phyloP scores from a whole-genome alignment of 2,797 vertebrate genomes.

The Danio tinwini region DNA sequence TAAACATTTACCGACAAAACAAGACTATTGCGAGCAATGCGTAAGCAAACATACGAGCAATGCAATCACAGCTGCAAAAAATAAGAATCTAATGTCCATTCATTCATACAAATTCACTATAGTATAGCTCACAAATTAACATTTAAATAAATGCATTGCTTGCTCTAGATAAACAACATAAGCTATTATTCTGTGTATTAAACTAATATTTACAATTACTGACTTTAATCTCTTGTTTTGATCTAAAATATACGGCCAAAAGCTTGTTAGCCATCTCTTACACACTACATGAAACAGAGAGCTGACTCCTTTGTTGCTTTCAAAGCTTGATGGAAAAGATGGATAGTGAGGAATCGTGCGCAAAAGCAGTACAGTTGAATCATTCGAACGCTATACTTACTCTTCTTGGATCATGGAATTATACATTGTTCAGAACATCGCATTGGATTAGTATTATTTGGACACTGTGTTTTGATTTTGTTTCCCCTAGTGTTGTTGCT shows the following conservation, averaged over 20 bases:
- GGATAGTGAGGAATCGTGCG: conserved; percentile 55
- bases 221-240: conserved; percentile 14
- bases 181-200: not conserved
- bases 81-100: not conserved
- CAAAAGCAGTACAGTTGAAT: conserved; percentile 19
- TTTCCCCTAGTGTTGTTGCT: conserved; percentile 71
- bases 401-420: conserved; percentile 76
- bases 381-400: conserved; percentile 75
- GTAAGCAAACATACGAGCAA: not conserved
- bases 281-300: conserved; percentile 36
- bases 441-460: conserved; percentile 73
- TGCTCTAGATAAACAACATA: not conserved
- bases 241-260: conserved; percentile 25
- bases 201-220: not conserved
- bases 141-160: not conserved
- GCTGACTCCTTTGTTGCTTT: conserved; percentile 81
- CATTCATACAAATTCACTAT: not conserved
- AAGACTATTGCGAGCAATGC: not conserved
- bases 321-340: conserved; percentile 61
- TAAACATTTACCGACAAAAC: not conserved
- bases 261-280: conserved; percentile 14
- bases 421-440: conserved; percentile 77
- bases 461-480: conserved; percentile 59
- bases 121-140: not conserved
- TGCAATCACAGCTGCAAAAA: not conserved